These are phyloP conservation scores for Pao palembangensis DNA, from an alignment of 2,113 vertebrate species.

Conservation along the genomic window DNA sequence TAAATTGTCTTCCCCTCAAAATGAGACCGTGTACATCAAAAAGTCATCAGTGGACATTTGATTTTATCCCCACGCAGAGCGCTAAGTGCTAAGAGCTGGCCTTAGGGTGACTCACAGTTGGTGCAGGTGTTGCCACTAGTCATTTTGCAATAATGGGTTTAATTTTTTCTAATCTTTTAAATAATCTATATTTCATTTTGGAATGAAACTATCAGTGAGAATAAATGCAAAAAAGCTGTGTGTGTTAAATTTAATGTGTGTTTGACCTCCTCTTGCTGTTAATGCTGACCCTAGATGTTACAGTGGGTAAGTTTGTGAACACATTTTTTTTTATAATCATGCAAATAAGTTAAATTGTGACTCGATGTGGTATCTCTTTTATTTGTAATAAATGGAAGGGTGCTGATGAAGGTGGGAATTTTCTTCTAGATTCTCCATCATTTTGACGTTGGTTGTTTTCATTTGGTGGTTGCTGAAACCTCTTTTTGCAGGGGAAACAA, in stretches of 20 bases:
- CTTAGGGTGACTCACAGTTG: conserved; percentile 50
- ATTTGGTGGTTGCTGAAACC: too few relatives aligned
- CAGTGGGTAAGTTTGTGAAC: conserved; percentile 66
- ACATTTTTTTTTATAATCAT: not conserved
- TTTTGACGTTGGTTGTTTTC: too few relatives aligned
- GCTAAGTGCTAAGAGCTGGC: conserved; percentile 35
- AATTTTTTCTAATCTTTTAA: conserved; percentile 19
- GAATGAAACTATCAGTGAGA: conserved; percentile 30
- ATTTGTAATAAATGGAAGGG: too few relatives aligned
- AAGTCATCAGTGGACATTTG: conserved; percentile 46
- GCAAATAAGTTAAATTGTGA: not conserved
- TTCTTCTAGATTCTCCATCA: too few relatives aligned
- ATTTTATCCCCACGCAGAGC: conserved; percentile 38
- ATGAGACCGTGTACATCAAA: conserved; percentile 36
- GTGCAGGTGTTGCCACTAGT: conserved; percentile 47
- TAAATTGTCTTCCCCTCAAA: conserved; percentile 2
- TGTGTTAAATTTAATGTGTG: conserved; percentile 7
- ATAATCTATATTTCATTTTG: conserved; percentile 22
- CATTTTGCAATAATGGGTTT: conserved; percentile 41
- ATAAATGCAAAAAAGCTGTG: conserved; percentile 13
- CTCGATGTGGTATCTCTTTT: too few relatives aligned
- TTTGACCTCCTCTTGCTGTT: conserved; percentile 23
- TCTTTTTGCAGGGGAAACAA: too few relatives aligned
- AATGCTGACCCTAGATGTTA: conserved; percentile 53
- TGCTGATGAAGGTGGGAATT: too few relatives aligned